Percentiles rank a stretch among this genome's conserved stretches.
These are phyloP conservation scores for Glaucomys volans DNA, from an alignment of 2,113 vertebrate genomes.

Conservation along the genomic window DNA sequence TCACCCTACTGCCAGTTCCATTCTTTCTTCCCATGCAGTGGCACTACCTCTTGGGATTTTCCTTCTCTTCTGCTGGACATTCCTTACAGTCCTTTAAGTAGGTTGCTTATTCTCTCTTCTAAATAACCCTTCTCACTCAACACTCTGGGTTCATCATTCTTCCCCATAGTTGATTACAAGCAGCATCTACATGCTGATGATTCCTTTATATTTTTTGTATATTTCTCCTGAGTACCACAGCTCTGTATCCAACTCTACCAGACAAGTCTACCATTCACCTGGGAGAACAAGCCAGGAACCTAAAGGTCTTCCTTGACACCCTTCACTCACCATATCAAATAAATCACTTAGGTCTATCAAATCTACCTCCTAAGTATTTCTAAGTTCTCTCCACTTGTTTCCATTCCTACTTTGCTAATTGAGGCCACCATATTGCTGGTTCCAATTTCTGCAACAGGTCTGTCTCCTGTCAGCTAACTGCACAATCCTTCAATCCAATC, in stretches of 20 bases:
- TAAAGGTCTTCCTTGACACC: neutral
- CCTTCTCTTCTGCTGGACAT: neutral
- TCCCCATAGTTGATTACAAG: neutral
- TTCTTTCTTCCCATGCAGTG: neutral
- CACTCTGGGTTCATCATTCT: neutral
- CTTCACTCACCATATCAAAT: neutral
- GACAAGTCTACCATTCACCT: neutral
- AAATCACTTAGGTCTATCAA: neutral
- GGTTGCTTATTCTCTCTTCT: neutral
- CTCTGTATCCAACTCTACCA: neutral
- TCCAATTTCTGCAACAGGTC: neutral
- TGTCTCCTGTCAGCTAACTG: neutral
- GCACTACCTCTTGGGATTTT: neutral
- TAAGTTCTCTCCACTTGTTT: conserved; percentile 12
- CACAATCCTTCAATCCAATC: neutral
- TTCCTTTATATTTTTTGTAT: neutral
- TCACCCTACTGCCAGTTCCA: neutral
- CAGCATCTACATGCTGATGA: neutral
- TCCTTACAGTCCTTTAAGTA: neutral
- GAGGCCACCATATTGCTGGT: neutral
- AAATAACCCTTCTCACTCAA: neutral
- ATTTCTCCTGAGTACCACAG: neutral
- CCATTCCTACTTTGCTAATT: neutral
- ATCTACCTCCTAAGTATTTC: neutral
- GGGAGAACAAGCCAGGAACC: neutral